These are phyloP conservation scores for Seriola aureovittata DNA, from an alignment of 2,113 vertebrate genomes.

Conservation along the genomic window DNA sequence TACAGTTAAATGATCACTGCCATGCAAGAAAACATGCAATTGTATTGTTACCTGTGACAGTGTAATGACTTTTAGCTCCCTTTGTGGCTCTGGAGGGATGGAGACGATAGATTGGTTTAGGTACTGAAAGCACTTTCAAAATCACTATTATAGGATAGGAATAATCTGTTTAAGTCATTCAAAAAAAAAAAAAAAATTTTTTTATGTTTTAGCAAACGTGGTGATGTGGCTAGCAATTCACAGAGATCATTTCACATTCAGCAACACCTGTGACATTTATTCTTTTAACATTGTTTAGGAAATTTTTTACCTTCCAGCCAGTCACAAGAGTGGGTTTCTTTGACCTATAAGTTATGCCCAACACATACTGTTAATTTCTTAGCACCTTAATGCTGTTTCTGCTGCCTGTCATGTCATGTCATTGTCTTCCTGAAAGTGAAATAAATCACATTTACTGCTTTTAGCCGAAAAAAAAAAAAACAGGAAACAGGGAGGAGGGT, in stretches of 20 bases:
- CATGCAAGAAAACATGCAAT: no score
- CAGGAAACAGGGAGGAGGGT: conserved; percentile 16
- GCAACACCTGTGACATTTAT: not conserved
- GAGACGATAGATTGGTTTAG: not conserved
- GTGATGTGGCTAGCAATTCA: not conserved
- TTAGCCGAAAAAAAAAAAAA: conserved; percentile 39
- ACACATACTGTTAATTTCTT: conserved; percentile 19
- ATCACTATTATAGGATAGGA: not conserved
- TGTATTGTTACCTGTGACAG: no score
- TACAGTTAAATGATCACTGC: no score
- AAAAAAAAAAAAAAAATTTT: not conserved
- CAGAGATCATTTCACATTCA: not conserved
- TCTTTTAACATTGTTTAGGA: not conserved
- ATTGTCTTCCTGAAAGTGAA: conserved; percentile 23
- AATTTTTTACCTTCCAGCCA: not conserved
- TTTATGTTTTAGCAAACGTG: not conserved
- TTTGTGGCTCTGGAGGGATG: not conserved
- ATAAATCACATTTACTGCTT: conserved; percentile 54
- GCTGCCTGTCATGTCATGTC: conserved; percentile 4
- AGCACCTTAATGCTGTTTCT: conserved; percentile 30
- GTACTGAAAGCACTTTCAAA: not conserved
- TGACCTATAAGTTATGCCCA: not conserved
- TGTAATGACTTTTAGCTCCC: not conserved
- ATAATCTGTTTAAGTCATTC: not conserved
- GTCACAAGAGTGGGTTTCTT: not conserved